Evolutionary conservation across 2,797 vertebrate species (phyloP).

Genomic region (Sciaenops ocellatus): DNA sequence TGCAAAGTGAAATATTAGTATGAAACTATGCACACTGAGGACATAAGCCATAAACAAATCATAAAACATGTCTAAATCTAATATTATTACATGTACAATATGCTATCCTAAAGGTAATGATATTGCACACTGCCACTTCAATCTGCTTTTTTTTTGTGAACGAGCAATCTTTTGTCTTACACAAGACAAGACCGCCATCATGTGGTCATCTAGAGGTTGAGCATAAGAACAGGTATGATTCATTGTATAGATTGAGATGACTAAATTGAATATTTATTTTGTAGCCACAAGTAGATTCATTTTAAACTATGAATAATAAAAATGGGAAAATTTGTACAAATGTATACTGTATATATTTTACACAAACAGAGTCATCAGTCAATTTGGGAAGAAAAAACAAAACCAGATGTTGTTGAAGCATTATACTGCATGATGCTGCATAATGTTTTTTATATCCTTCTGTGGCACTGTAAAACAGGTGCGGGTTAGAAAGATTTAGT

Average conservation of each 20-base stretch:
- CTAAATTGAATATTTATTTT: conserved; percentile 20
- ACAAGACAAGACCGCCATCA: conserved; percentile 63
- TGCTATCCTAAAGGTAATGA: not conserved
- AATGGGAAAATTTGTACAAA: not conserved
- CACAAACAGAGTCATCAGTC: conserved; percentile 35
- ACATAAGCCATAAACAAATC: not conserved
- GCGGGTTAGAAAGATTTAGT: conserved; percentile 49
- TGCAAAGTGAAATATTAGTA: not conserved
- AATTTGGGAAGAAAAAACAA: conserved; percentile 33
- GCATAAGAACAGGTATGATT: conserved; percentile 18
- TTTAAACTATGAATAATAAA: conserved; percentile 6
- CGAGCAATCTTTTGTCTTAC: not conserved
- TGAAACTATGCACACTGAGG: not conserved
- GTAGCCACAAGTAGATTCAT: conserved; percentile 17
- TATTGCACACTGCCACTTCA: not conserved
- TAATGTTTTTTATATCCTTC: conserved; percentile 26
- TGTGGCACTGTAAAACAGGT: conserved; percentile 34
- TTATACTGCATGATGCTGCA: conserved; percentile 16
- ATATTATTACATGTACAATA: too few relatives aligned
- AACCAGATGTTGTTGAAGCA: conserved; percentile 40
- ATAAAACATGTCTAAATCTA: not conserved
- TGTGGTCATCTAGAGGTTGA: conserved; percentile 59
- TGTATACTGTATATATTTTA: conserved; percentile 19
- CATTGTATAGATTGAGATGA: not conserved
- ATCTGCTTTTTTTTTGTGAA: not conserved